Conservation (phyloP, 2,797 vertebrate genomes). For the Xyrichtys novacula region DNA sequence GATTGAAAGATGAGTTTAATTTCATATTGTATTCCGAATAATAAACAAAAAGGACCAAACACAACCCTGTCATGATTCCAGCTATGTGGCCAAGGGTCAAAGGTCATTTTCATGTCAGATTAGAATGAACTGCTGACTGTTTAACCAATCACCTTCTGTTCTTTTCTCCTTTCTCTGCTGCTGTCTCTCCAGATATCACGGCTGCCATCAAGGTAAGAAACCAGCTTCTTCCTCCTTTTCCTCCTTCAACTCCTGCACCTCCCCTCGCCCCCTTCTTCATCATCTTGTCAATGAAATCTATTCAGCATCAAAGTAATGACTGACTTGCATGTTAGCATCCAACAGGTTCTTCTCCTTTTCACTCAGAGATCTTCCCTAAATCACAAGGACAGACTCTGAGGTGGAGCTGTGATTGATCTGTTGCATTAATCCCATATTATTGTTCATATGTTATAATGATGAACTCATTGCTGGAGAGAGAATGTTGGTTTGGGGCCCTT, state of each 20-base stretch:
- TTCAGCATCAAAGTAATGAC: background rate
- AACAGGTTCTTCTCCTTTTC: no score
- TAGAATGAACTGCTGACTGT: background rate
- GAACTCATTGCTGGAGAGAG: no score
- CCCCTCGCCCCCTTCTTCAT: background rate
- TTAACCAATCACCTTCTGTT: conserved; percentile 10
- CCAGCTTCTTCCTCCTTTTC: background rate
- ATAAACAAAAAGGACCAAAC: no score
- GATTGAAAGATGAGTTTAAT: no score
- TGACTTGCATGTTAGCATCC: background rate
- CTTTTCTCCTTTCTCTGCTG: conserved; percentile 25
- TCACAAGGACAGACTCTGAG: no score
- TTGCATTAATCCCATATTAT: no score
- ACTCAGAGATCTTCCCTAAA: no score
- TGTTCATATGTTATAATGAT: no score
- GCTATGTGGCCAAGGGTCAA: background rate
- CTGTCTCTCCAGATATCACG: conserved; percentile 15
- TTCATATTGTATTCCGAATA: no score
- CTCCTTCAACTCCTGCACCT: background rate
- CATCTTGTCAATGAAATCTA: background rate
- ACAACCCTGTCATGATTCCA: no score
- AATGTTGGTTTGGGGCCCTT: background rate
- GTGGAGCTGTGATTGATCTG: no score
- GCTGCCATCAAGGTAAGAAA: conserved; percentile 68
- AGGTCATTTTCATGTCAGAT: background rate